Evolutionary conservation across 2,888 invertebrate species (phyloP).

Genomic region (Epinotia ramella): DNA sequence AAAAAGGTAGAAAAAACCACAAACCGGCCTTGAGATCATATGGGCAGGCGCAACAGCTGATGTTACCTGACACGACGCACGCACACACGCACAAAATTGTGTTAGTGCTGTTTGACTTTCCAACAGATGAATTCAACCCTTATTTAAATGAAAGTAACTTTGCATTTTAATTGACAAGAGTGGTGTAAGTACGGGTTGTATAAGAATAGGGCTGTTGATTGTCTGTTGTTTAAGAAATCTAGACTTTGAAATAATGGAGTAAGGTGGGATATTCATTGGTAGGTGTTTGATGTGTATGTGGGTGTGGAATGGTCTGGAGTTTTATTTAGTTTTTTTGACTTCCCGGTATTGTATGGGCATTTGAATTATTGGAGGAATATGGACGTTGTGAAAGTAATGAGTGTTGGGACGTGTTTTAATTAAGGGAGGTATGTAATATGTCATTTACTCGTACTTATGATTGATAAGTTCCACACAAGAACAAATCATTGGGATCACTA

Average conservation of each 20-base stretch:
- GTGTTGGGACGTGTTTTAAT: constrained; percentile 17
- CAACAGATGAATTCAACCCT: constrained; percentile 4
- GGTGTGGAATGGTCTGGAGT: constrained; percentile 22
- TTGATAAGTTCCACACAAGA: no score
- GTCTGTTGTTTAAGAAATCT: background rate
- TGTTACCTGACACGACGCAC: constrained; percentile 61
- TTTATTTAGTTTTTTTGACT: constrained; percentile 32
- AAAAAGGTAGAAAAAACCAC: constrained; percentile 58
- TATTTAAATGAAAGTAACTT: background rate
- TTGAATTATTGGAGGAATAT: constrained; percentile 38
- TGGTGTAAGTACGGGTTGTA: background rate
- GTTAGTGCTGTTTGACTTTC: constrained; percentile 34
- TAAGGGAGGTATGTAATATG: background rate
- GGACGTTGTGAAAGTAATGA: constrained; percentile 33
- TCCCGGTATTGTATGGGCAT: constrained; percentile 38
- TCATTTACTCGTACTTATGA: no score
- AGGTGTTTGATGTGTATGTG: background rate
- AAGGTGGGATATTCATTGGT: background rate
- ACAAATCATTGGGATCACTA: no score
- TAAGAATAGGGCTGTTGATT: constrained; percentile 10
- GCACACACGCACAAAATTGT: constrained; percentile 42
- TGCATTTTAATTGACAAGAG: background rate
- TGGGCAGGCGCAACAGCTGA: constrained; percentile 81
- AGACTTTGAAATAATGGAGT: background rate
- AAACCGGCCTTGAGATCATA: constrained; percentile 82